These are phyloP conservation scores for Philotrypesis tridentata DNA, from an alignment of 1,140 invertebrate species.

Conservation along the genomic window DNA sequence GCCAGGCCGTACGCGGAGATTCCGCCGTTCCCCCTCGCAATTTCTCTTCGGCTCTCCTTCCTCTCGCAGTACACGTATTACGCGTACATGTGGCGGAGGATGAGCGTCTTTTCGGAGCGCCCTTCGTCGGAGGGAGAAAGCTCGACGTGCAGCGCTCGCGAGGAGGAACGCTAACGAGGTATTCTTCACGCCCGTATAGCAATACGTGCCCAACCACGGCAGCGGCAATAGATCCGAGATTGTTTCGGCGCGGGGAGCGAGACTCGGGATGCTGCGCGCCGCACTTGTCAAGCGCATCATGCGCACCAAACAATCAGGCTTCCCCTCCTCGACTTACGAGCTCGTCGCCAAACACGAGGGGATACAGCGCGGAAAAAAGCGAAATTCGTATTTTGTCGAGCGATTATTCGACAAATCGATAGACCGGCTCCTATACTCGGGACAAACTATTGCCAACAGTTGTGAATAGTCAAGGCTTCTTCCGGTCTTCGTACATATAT, in stretches of 20 bases:
- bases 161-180: conserved; percentile 36
- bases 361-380: neutral
- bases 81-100: conserved; percentile 13
- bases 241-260: conserved; percentile 1
- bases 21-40: neutral
- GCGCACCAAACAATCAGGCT: neutral
- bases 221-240: neutral
- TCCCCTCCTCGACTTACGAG: neutral
- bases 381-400: too few relatives aligned
- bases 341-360: neutral
- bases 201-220: conserved; percentile 26
- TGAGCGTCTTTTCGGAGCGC: conserved; percentile 4
- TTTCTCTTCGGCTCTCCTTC: neutral
- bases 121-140: conserved; percentile 18
- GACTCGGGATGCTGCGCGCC: neutral
- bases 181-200: conserved; percentile 28
- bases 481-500: too few relatives aligned
- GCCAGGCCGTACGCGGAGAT: neutral
- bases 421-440: too few relatives aligned
- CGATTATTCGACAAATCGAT: too few relatives aligned
- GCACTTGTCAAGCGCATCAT: conserved; percentile 22
- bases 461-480: too few relatives aligned
- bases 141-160: conserved; percentile 37
- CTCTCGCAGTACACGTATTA: too few relatives aligned
- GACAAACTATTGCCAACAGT: too few relatives aligned